Evolutionary conservation across 2,888 invertebrate species (phyloP).

Genomic region (Idaea straminata): DNA sequence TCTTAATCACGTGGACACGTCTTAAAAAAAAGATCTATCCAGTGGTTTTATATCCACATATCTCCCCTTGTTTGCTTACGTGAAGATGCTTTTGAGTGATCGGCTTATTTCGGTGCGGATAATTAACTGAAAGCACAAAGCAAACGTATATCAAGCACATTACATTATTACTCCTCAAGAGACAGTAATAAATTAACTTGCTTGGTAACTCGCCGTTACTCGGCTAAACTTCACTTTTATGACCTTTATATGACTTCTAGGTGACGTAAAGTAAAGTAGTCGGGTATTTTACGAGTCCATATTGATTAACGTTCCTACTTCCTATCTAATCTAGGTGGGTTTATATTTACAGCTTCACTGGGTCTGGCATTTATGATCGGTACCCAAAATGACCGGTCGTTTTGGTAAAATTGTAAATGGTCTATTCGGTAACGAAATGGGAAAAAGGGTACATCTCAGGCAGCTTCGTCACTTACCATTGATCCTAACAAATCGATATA

Average conservation of each 20-base stretch:
- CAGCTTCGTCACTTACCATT: neutral
- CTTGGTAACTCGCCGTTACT: neutral
- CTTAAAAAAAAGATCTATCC: slow-evolving; percentile 24
- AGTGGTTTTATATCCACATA: slow-evolving; percentile 24
- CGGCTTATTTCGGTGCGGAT: slow-evolving; percentile 74
- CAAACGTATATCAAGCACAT: slow-evolving; percentile 37
- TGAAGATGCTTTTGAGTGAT: slow-evolving; percentile 73
- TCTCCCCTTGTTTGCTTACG: slow-evolving; percentile 61
- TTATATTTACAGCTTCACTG: neutral
- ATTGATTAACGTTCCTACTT: neutral
- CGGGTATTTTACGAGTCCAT: neutral
- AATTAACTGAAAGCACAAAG: slow-evolving; percentile 63
- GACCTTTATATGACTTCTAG: slow-evolving; percentile 10
- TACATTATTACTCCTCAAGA: slow-evolving; percentile 27
- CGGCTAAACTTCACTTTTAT: slow-evolving; percentile 4
- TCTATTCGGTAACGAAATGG: neutral
- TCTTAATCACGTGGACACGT: no score
- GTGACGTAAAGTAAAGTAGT: slow-evolving; percentile 11
- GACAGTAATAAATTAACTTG: slow-evolving; percentile 24
- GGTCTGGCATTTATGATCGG: neutral
- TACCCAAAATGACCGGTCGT: neutral
- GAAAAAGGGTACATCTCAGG: neutral
- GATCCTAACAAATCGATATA: no score
- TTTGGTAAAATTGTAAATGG: neutral
- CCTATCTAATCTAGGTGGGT: neutral